Percentiles rank a stretch among this genome's conserved stretches.
Evolutionary conservation across 1,140 invertebrate genomes (phyloP).

Genomic region (Mizuhopecten yessoensis): DNA sequence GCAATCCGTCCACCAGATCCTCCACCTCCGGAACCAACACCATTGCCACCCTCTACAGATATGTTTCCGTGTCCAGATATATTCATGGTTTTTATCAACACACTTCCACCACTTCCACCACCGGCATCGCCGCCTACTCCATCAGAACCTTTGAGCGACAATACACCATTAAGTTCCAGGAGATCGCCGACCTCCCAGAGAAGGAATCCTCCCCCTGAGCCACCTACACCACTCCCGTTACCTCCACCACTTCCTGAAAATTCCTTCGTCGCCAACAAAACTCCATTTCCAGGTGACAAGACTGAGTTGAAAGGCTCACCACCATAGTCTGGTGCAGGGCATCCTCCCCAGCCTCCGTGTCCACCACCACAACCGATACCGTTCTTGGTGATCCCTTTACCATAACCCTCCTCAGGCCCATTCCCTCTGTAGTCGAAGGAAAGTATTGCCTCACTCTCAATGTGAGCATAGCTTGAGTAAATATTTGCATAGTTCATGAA

Average conservation of each 20-base stretch:
- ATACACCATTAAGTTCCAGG: conserved; percentile 73
- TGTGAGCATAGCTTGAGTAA: conserved; percentile 67
- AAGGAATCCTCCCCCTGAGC: conserved; percentile 72
- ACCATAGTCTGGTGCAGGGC: conserved; percentile 72
- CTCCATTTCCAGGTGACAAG: conserved; percentile 64
- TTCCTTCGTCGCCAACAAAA: conserved; percentile 43
- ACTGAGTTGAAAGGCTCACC: conserved; percentile 75
- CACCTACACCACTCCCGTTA: conserved; percentile 71
- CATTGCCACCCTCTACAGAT: conserved; percentile 72
- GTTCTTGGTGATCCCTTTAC: conserved; percentile 64
- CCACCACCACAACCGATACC: conserved; percentile 72
- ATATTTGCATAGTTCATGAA: conserved; percentile 74
- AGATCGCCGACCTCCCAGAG: conserved; percentile 71
- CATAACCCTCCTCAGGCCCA: conserved; percentile 66
- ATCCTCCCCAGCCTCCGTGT: conserved; percentile 76
- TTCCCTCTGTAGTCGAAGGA: conserved; percentile 71
- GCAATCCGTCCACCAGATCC: conserved; percentile 74
- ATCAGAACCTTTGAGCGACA: conserved; percentile 68
- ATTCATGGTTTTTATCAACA: conserved; percentile 72
- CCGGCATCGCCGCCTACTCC: conserved; percentile 68
- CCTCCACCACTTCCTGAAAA: conserved; percentile 74
- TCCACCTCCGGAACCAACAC: conserved; percentile 71
- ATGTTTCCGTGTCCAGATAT: conserved; percentile 77
- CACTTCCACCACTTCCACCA: conserved; percentile 75
- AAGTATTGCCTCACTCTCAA: conserved; percentile 74